These are phyloP conservation scores for Micronycteris hirsuta DNA, from an alignment of 2,113 vertebrate species.

Conservation along the genomic window DNA sequence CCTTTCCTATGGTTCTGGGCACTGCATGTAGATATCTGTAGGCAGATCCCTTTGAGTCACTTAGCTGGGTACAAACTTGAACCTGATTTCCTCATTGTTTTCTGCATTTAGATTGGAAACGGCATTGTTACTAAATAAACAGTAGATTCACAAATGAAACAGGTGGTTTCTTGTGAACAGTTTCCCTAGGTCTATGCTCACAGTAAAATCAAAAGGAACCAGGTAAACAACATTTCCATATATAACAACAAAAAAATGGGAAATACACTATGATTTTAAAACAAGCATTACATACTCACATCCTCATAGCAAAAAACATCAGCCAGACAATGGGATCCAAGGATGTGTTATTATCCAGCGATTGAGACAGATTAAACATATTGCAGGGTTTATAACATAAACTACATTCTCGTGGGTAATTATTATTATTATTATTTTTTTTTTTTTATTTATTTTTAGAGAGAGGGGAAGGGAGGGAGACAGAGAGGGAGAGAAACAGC, in stretches of 20 bases:
- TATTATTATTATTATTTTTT: no score
- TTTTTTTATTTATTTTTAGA: no score
- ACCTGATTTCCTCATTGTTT: background rate
- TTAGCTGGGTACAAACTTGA: background rate
- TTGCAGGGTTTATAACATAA: background rate
- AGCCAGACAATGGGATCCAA: background rate
- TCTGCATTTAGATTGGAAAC: background rate
- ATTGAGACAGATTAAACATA: background rate
- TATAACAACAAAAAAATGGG: background rate
- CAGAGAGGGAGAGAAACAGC: no score
- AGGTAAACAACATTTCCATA: background rate
- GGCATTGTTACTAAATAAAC: background rate
- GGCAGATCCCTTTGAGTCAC: background rate
- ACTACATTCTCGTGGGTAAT: background rate
- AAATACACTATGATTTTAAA: background rate
- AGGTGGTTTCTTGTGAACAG: no score
- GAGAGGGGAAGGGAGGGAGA: no score
- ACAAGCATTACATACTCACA: background rate
- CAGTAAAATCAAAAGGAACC: background rate
- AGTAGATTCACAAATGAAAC: background rate
- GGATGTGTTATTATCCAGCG: background rate
- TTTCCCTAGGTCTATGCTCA: background rate
- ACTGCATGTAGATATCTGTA: background rate
- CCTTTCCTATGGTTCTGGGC: background rate
- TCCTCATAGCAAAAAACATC: background rate